Evolutionary conservation across 2,797 vertebrate species (phyloP), one percentile per base, ranked within the genome.

Genomic region (Siniperca obscura): DNA sequence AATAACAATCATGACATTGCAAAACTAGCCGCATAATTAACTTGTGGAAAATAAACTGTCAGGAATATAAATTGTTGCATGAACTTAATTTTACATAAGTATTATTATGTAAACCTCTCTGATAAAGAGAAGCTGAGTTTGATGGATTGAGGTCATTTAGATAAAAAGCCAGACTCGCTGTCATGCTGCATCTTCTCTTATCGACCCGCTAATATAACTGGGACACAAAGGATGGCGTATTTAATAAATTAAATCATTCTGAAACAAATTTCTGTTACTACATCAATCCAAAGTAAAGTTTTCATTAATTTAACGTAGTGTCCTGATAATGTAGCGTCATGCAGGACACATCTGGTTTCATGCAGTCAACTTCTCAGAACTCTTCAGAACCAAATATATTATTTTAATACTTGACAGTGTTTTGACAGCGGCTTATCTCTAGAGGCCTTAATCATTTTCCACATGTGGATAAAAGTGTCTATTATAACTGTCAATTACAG

Each of bases 131-230:
- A 66, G 80, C 38, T 10, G 61, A 60, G 70, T 80, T 81, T 89
- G 88, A 91, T 93, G 84, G 87, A 92, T 84, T 66, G 74, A 66
- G 85, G 85, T 88, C 67, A 64, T 89, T 89, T 83, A 75, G 74
- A 78, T 86, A 85, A 86, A 89, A 84, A 74, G 76, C 36, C 56
- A n/a, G 60, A 67, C 69, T 76, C 36, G 13, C 80, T 69, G 76
- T 76, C 71, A 78, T 12, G 56, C 74, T 46, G 70, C 48, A 57
- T 73, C 79, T 75, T 75, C 70, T 82, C 72, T 82, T 48, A 84
- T 85, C 60, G 9, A 70, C 44, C 46, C 21, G 3, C 62, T 68
- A 73, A 79, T 76, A 66, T 22, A 57, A 70, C 59, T 10, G 50
- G 61, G 68, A 81, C 68, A 74, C 68, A 80, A 74, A 84, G 34